Evolutionary conservation across 2,888 invertebrate genomes (phyloP).

Genomic region (Allophyes oxyacanthae): DNA sequence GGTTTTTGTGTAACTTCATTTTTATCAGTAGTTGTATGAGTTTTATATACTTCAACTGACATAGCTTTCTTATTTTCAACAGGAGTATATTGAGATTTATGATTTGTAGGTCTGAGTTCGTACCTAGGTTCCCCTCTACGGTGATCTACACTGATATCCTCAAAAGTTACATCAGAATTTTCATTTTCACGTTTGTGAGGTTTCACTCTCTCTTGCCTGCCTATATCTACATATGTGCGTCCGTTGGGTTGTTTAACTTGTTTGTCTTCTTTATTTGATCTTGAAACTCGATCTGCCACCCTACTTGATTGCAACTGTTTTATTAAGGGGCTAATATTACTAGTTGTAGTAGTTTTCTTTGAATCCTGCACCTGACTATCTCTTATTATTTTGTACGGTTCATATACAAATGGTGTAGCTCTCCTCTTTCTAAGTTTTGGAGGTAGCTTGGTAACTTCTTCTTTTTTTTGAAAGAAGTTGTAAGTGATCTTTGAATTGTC

Average conservation of each 20-base stretch:
- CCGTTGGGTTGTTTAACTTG: slow-evolving; percentile 66
- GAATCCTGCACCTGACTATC: slow-evolving; percentile 78
- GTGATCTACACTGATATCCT: slow-evolving; percentile 75
- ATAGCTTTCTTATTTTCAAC: slow-evolving; percentile 75
- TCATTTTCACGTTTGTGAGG: slow-evolving; percentile 53
- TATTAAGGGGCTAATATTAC: slow-evolving; percentile 82
- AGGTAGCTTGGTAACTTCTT: slow-evolving; percentile 60
- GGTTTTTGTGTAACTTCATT: slow-evolving; percentile 37
- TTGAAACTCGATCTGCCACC: slow-evolving; percentile 74
- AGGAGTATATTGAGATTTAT: slow-evolving; percentile 76
- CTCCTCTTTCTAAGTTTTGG: slow-evolving; percentile 68
- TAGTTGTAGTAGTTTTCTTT: slow-evolving; percentile 78
- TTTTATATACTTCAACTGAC: slow-evolving; percentile 73
- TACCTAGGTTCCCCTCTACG: slow-evolving; percentile 83
- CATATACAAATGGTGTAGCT: slow-evolving; percentile 79
- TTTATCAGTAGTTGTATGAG: slow-evolving; percentile 55
- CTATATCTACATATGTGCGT: slow-evolving; percentile 78
- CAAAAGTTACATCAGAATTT: slow-evolving; percentile 62
- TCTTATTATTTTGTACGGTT: slow-evolving; percentile 85
- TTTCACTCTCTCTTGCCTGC: slow-evolving; percentile 74
- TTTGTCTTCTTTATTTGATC: slow-evolving; percentile 66
- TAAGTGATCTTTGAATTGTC: slow-evolving; percentile 55
- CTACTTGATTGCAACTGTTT: slow-evolving; percentile 81
- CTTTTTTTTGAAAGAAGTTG: slow-evolving; percentile 60
- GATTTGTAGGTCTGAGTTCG: slow-evolving; percentile 76